Evolutionary conservation across 2,888 invertebrate genomes (phyloP).

Genomic region (Zygogramma bicolorata): DNA sequence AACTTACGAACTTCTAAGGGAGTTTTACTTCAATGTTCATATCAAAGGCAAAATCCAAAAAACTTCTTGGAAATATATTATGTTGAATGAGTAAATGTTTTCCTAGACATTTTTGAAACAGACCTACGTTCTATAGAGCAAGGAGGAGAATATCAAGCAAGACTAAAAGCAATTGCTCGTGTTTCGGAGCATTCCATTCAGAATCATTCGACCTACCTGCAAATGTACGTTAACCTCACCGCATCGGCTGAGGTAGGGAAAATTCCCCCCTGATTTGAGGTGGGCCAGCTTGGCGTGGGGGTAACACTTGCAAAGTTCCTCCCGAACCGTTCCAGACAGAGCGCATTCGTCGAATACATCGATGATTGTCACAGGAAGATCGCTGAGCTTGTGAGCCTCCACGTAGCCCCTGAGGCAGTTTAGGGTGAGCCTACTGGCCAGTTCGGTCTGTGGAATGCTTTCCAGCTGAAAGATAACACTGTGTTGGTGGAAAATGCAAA

Average conservation of each 20-base stretch:
- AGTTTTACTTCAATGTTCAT: too few species aligned
- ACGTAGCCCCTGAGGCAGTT: conserved; percentile 87
- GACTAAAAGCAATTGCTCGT: too few species aligned
- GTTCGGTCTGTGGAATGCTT: conserved; percentile 82
- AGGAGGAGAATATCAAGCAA: too few species aligned
- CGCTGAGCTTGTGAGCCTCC: conserved; percentile 78
- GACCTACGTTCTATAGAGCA: too few species aligned
- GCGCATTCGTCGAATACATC: conserved; percentile 93
- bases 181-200: too few species aligned
- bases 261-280: conserved; percentile 90
- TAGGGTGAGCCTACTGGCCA: conserved; percentile 88
- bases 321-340: conserved; percentile 80
- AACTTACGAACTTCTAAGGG: too few species aligned
- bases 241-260: conserved; percentile 88
- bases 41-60: too few species aligned
- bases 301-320: conserved; percentile 87
- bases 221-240: conserved; percentile 92
- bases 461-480: conserved; percentile 75
- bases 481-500: background rate
- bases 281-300: conserved; percentile 89
- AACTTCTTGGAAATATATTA: too few species aligned
- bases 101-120: too few species aligned
- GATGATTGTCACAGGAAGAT: conserved; percentile 83
- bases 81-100: too few species aligned
- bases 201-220: conserved; percentile 70